phyloP scores from a whole-genome alignment of 2,888 invertebrate genomes.

The Andrena bicolor region DNA sequence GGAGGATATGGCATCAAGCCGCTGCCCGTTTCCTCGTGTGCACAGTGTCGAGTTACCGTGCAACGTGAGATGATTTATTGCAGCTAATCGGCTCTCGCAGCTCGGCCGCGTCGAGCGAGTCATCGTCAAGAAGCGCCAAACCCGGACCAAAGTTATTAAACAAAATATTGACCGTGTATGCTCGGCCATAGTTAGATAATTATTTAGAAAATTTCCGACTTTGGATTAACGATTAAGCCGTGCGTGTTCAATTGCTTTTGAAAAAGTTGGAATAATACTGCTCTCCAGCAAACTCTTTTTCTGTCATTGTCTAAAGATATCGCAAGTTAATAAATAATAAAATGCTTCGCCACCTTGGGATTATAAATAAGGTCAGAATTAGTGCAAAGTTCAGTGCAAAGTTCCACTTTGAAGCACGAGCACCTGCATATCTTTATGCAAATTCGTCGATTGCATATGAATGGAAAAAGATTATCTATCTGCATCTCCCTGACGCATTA shows the following conservation, averaged over 20 bases:
- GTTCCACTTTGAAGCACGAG: no score
- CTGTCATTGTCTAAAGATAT: no score
- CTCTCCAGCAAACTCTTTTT: no score
- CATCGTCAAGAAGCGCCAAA: constrained; percentile 53
- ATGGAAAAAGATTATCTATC: no score
- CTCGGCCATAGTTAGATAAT: constrained; percentile 6
- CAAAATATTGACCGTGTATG: constrained; percentile 23
- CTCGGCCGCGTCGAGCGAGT: constrained; percentile 44
- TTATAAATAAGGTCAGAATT: constrained; percentile 2
- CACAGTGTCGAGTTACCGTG: constrained; percentile 56
- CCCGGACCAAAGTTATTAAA: constrained; percentile 47
- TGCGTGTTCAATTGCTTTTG: no score
- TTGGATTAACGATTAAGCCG: neutral
- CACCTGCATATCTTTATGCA: no score
- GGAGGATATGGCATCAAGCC: neutral
- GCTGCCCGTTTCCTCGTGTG: constrained; percentile 12
- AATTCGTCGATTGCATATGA: no score
- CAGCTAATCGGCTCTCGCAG: constrained; percentile 59
- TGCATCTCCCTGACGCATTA: no score
- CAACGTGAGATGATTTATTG: constrained; percentile 66
- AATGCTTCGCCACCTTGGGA: no score
- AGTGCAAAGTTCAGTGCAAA: neutral
- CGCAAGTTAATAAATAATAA: no score
- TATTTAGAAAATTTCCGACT: constrained; percentile 3
- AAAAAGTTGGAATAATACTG: no score